Conservation (phyloP, 2,888 invertebrate genomes). For the Magallana nippona region DNA sequence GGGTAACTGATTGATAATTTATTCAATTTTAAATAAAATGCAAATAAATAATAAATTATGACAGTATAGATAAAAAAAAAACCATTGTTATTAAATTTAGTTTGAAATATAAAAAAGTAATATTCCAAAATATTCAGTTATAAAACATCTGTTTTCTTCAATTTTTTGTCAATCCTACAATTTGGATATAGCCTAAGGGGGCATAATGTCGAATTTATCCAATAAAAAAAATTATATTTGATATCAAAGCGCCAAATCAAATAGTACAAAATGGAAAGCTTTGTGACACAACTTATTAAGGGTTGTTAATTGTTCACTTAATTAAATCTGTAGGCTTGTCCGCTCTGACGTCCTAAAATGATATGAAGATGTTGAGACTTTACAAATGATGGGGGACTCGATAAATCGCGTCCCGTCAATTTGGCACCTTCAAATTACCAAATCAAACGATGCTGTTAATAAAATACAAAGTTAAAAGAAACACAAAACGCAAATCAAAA, state of each 20-base stretch:
- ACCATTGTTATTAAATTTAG: too few relatives aligned
- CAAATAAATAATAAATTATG: too few relatives aligned
- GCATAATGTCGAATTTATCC: not conserved
- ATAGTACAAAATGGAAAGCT: constrained; percentile 10
- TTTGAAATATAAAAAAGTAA: too few relatives aligned
- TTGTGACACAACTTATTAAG: constrained; percentile 1
- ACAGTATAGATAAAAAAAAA: too few relatives aligned
- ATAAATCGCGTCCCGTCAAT: constrained; percentile 37
- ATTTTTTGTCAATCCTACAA: not conserved
- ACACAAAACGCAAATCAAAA: constrained; percentile 28
- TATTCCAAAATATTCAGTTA: too few relatives aligned
- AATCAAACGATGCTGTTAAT: constrained; percentile 43
- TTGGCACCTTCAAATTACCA: constrained; percentile 39
- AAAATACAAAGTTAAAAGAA: constrained; percentile 38
- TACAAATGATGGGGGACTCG: constrained; percentile 28
- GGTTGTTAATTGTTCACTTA: constrained; percentile 30
- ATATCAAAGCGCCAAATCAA: constrained; percentile 21
- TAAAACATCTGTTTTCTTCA: too few relatives aligned
- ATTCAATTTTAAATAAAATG: too few relatives aligned
- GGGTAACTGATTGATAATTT: too few relatives aligned
- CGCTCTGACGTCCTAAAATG: not conserved
- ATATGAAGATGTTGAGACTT: constrained; percentile 23
- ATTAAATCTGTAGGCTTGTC: constrained; percentile 8
- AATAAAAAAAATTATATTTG: not conserved
- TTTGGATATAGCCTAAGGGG: constrained; percentile 2